Evolutionary conservation across 2,113 vertebrate genomes (phyloP).

Genomic region (Puntigrus tetrazona): DNA sequence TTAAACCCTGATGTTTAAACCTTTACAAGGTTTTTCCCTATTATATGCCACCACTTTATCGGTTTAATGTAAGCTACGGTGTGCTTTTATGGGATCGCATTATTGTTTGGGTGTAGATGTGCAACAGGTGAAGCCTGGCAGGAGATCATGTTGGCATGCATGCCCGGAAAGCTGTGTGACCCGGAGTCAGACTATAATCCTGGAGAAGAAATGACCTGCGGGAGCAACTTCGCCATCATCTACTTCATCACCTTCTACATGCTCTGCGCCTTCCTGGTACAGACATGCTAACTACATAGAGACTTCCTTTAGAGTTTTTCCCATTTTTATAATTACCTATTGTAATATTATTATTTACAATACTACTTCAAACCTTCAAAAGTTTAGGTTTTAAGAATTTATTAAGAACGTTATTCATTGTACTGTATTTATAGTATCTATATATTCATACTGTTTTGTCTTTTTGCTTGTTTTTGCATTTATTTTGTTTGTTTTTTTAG

Average conservation of each 20-base stretch:
- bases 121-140: conserved; percentile 98
- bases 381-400: background rate
- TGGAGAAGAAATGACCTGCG: conserved; percentile 92
- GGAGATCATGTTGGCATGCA: conserved; percentile 96
- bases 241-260: conserved; percentile 99
- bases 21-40: background rate
- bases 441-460: background rate
- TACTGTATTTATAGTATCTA: too few species aligned
- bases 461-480: too few species aligned
- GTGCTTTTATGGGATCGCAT: background rate
- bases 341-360: background rate
- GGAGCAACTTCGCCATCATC: conserved; percentile 94
- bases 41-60: background rate
- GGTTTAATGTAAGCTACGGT: background rate
- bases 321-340: background rate
- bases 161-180: conserved; percentile 93
- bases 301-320: background rate
- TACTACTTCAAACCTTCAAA: background rate
- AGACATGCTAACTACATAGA: conserved; percentile 30
- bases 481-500: background rate
- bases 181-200: conserved; percentile 90
- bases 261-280: conserved; percentile 97
- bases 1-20: background rate
- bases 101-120: conserved; percentile 77
- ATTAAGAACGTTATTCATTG: background rate